These are phyloP conservation scores for Chloropsis cyanopogon DNA, from an alignment of 2,113 vertebrate species.

Conservation along the genomic window DNA sequence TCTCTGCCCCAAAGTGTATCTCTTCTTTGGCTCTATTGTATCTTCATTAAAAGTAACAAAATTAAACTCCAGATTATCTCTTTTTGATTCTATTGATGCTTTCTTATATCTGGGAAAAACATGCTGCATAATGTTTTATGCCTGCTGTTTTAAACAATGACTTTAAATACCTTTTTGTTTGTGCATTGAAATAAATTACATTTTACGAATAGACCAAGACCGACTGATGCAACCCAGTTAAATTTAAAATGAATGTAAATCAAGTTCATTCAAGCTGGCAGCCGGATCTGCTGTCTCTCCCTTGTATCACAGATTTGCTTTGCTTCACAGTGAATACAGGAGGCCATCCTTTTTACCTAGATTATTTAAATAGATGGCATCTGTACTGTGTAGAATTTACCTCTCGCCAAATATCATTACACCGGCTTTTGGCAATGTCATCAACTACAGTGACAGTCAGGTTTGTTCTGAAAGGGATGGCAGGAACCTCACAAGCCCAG, in stretches of 20 bases:
- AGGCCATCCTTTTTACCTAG: not conserved
- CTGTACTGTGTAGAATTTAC: not conserved
- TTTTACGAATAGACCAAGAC: not conserved
- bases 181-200: not conserved
- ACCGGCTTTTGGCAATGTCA: not conserved
- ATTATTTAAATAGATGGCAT: not conserved
- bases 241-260: slow-evolving; percentile 13
- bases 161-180: not conserved
- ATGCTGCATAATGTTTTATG: not conserved
- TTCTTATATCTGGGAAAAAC: not conserved
- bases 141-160: not conserved
- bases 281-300: not conserved
- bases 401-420: not conserved
- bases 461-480: not conserved
- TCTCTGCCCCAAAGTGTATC: not conserved
- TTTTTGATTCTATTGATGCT: not conserved
- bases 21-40: not conserved
- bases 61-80: not conserved
- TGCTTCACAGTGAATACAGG: not conserved
- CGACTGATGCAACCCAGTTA: not conserved
- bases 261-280: not conserved
- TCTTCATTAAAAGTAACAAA: not conserved
- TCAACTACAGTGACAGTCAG: not conserved
- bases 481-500: not conserved
- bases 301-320: not conserved